These are phyloP conservation scores for Glyphotaelius pellucidus DNA, from an alignment of 2,888 invertebrate genomes.

Conservation along the genomic window DNA sequence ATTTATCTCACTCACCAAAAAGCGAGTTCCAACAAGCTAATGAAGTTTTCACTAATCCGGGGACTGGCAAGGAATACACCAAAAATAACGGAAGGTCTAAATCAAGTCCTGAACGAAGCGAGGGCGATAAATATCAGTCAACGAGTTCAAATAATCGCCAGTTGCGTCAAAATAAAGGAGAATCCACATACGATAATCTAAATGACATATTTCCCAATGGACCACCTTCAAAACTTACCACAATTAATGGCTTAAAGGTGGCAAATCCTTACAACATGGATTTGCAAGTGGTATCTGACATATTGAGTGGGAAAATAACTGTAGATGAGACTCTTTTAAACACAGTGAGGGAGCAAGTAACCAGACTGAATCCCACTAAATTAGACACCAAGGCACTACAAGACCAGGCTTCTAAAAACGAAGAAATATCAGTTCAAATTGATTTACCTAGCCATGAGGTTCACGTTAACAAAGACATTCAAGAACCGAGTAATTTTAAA, in stretches of 20 bases:
- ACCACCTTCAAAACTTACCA: constrained; percentile 69
- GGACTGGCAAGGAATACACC: constrained; percentile 68
- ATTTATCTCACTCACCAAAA: constrained; percentile 36
- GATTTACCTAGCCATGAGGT: constrained; percentile 56
- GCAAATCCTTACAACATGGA: constrained; percentile 77
- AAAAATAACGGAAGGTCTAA: constrained; percentile 74
- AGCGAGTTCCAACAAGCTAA: constrained; percentile 29
- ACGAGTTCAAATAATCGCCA: constrained; percentile 3
- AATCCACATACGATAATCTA: constrained; percentile 48
- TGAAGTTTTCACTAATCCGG: constrained; percentile 70
- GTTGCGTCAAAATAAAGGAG: constrained; percentile 52
- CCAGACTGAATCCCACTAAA: constrained; percentile 55
- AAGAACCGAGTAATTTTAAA: constrained; percentile 43
- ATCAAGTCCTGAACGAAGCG: constrained; percentile 70
- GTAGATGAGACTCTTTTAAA: constrained; percentile 72
- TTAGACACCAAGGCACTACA: constrained; percentile 60
- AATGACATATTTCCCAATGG: constrained; percentile 68
- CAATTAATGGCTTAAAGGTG: constrained; percentile 76
- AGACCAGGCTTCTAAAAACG: constrained; percentile 45
- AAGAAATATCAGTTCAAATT: constrained; percentile 53
- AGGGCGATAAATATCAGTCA: constrained; percentile 47
- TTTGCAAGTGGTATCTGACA: constrained; percentile 74
- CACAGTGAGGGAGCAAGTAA: constrained; percentile 69
- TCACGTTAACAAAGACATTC: constrained; percentile 32
- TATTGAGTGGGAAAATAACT: constrained; percentile 74